Conservation (phyloP, 2,113 vertebrate species). For the Cavia porcellus region DNA sequence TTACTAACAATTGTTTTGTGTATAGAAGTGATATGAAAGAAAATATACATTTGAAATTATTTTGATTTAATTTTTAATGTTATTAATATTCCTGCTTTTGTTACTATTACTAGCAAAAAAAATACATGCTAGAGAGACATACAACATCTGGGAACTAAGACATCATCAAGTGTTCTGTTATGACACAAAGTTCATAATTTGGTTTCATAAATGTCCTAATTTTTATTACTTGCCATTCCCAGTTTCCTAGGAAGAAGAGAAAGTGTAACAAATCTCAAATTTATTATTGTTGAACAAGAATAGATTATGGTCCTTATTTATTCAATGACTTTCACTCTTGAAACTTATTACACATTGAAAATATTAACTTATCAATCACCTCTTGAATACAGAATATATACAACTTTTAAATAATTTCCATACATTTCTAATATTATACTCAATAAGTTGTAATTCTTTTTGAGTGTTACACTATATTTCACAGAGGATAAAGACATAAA, state of each 20-base stretch:
- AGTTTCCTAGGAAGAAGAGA: neutral
- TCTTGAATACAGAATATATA: conserved; percentile 36
- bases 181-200: neutral
- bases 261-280: conserved; percentile 25
- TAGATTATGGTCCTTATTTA: conserved; percentile 47
- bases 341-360: conserved; percentile 56
- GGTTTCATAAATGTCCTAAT: neutral
- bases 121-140: neutral
- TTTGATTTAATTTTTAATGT: neutral
- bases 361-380: conserved; percentile 64
- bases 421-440: conserved; percentile 30
- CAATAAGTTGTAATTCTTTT: conserved; percentile 42
- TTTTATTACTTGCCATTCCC: conserved; percentile 26
- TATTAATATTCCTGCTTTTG: neutral
- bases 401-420: conserved; percentile 65
- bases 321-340: conserved; percentile 43
- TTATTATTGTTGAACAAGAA: conserved; percentile 65
- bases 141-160: neutral
- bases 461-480: neutral
- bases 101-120: neutral
- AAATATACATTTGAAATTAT: neutral
- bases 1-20: neutral
- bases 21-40: neutral
- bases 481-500: neutral
- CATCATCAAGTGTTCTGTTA: neutral